Evolutionary conservation across 37 sponge, comb jelly and placozoan genomes (phyloP).

Genomic region (Axinella damicornis): DNA sequence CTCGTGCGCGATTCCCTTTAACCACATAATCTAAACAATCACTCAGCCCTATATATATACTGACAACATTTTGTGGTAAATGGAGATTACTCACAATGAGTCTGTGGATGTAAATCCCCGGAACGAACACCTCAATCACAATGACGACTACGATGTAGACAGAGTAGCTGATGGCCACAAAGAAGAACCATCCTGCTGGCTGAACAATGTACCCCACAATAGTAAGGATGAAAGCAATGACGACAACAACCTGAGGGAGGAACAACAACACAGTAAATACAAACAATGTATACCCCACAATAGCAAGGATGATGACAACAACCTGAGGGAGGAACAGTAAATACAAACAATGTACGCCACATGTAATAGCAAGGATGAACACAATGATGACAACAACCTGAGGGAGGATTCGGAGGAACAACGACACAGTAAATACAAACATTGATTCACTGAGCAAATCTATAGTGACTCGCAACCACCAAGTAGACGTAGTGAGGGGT

Average conservation of each 20-base stretch:
- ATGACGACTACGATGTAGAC: slow-evolving; percentile 43
- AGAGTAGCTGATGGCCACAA: slow-evolving; percentile 23
- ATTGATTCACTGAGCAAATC: no score
- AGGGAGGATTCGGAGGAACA: no score
- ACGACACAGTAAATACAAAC: no score
- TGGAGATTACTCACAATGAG: slow-evolving; percentile 58
- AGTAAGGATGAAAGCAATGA: slow-evolving; percentile 14
- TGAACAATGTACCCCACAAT: background rate
- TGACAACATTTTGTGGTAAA: background rate
- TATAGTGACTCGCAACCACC: no score
- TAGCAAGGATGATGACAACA: no score
- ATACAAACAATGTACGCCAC: no score
- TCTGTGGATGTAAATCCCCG: slow-evolving; percentile 42
- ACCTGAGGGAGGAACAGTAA: no score
- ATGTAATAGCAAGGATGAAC: no score
- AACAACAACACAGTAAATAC: background rate
- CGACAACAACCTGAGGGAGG: slow-evolving; percentile 17
- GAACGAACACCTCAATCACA: slow-evolving; percentile 42
- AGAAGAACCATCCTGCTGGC: slow-evolving; percentile 32
- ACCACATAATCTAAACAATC: background rate
- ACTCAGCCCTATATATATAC: background rate
- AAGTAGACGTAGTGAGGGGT: no score
- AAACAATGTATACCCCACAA: background rate
- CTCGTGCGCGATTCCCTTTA: no score
- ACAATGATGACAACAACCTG: no score